A percentile compares a stretch with the other conserved stretches of the same genome.
Conservation (phyloP, 2,888 invertebrate species). For the Trimorus sp. region DNA sequence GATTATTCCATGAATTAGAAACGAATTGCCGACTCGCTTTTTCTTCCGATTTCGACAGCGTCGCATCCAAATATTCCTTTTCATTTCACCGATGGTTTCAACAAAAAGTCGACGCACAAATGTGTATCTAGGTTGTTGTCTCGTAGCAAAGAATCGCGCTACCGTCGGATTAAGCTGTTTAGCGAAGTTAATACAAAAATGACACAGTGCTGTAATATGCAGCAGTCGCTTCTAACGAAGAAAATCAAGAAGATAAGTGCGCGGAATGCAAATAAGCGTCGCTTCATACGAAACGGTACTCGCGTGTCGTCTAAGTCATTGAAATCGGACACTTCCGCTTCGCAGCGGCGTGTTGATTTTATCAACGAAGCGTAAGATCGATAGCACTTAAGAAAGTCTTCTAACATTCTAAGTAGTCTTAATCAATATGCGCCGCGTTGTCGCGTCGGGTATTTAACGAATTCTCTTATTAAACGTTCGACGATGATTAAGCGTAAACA, state of each 20-base stretch:
- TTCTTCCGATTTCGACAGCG: too few relatives aligned
- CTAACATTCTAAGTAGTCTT: conserved; percentile 52
- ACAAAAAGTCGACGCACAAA: too few relatives aligned
- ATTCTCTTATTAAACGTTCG: conserved; percentile 27
- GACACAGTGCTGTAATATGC: background rate
- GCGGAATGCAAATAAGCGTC: conserved; percentile 28
- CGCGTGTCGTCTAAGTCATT: conserved; percentile 53
- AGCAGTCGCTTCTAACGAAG: conserved; percentile 3
- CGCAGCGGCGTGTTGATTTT: conserved; percentile 54
- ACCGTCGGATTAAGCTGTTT: too few relatives aligned
- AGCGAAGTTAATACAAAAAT: background rate
- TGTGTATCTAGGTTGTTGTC: too few relatives aligned
- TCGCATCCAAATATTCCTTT: too few relatives aligned
- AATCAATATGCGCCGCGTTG: conserved; percentile 43
- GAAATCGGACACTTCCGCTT: conserved; percentile 60
- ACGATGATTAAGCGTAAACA: conserved; percentile 20
- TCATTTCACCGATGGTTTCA: too few relatives aligned
- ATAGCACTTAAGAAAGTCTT: conserved; percentile 44
- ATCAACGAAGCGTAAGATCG: conserved; percentile 52
- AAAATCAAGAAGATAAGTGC: conserved; percentile 23
- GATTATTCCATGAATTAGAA: too few relatives aligned
- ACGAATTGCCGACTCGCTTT: too few relatives aligned
- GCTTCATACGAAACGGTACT: conserved; percentile 20
- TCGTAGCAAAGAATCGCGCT: too few relatives aligned
- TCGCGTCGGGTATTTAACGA: conserved; percentile 41